Percentiles rank a stretch among this genome's conserved stretches.
Conservation (phyloP, 2,113 vertebrate species). For the Sinocyclocheilus anshuiensis region DNA sequence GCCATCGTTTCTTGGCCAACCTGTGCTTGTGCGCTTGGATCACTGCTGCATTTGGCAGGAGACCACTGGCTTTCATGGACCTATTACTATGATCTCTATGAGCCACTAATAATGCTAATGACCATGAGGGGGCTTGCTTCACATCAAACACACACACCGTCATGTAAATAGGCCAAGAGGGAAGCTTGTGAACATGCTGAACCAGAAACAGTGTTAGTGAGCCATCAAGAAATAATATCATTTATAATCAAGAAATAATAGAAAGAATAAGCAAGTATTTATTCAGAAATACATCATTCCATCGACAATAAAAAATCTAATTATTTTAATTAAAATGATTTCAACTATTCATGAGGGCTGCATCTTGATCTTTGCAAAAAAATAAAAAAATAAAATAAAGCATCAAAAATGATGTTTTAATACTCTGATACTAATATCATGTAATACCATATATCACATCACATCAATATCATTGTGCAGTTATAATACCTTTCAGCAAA, state of each 20-base stretch:
- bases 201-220: not conserved
- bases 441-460: no score
- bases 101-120: constrained; percentile 54
- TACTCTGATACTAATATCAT: no score
- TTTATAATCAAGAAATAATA: no score
- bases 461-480: no score
- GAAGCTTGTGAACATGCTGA: not conserved
- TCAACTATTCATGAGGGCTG: not conserved
- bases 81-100: constrained; percentile 50
- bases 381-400: no score
- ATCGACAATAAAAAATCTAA: no score
- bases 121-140: not conserved
- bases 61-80: constrained; percentile 38
- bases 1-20: constrained; percentile 47
- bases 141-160: constrained; percentile 14
- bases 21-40: constrained; percentile 21
- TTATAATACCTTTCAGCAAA: no score
- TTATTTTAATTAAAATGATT: not conserved
- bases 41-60: constrained; percentile 40
- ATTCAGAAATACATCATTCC: no score
- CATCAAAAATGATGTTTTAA: no score
- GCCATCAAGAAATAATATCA: not conserved
- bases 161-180: not conserved
- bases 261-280: no score
- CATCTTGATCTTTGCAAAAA: no score